Evolutionary conservation across 2,888 invertebrate species (phyloP), one percentile per base, ranked within the genome.

Genomic region (Tenthredo amoena): DNA sequence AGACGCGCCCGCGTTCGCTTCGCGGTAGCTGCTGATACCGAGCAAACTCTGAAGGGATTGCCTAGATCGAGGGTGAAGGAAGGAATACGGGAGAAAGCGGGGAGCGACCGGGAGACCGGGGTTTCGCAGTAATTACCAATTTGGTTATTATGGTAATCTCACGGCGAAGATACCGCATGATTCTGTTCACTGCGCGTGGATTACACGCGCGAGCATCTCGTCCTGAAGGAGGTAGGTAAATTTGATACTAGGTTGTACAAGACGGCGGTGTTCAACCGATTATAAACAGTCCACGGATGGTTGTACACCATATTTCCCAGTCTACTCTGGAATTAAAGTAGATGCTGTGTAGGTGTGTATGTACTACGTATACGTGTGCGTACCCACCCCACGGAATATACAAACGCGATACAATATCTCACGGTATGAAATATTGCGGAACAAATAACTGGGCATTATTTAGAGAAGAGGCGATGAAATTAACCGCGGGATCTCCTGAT

Each of bases 111-210:
- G 84, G 87, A 87, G 87, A 86, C 43, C 12, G 58, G 72, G 26
- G 71, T 88, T 88, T 86, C 82, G 85, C 87, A 84, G 89, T 89
- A 89, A 90, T 90, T 89, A 89, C 88, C 89, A 88, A 89, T 89
- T 89, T 89, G 87, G 88, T 88, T 88, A 89, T 89, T 89, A 90
- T 87, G 87, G 88, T 90, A 88, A 90, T 90, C 87, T 87, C 84
- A 85, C 72, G 83, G 72, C 84, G 87, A 88, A 87, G 87, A 85
- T 87, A 87, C 86, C 86, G 84, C 83, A 85, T 87, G 88, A 89
- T 88, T 87, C 86, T 62, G 86, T 86, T 86, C 86, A 85, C 71
- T 85, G 85, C 84, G 86, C 86, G 85, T 84, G 86, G 85, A 88
- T 87, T 88, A 86, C 85, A 83, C 85, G 86, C 79, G 76, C 81